These are phyloP conservation scores for Saimiri boliviensis DNA, from an alignment of 2,113 vertebrate genomes.

Conservation along the genomic window DNA sequence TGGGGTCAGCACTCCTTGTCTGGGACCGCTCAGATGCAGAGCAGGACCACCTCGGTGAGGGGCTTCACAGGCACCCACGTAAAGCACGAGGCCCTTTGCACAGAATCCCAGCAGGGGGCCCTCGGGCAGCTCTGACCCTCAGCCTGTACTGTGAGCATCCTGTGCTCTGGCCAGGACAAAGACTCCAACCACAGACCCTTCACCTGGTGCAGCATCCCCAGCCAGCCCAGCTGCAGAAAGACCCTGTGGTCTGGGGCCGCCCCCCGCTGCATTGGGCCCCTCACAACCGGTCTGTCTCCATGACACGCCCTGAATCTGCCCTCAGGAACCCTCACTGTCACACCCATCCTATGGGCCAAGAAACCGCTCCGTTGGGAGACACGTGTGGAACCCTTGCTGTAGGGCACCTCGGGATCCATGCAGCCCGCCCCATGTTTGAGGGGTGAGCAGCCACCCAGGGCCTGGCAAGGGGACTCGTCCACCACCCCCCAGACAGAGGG, in stretches of 20 bases:
- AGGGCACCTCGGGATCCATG: rapidly evolving
- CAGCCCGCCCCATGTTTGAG: neutral
- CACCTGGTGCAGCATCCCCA: rapidly evolving
- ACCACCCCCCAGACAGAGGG: neutral
- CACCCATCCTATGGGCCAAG: neutral
- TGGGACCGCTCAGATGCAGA: too few species aligned
- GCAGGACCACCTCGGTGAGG: neutral
- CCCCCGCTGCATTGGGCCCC: neutral
- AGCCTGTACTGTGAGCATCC: neutral
- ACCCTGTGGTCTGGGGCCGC: rapidly evolving
- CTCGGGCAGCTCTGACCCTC: neutral
- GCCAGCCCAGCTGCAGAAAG: neutral
- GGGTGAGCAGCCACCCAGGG: neutral
- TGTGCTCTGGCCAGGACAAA: rapidly evolving
- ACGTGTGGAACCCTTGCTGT: too few species aligned
- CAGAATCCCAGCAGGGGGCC: neutral
- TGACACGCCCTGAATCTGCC: neutral
- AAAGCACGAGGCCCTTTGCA: neutral
- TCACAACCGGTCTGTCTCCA: neutral
- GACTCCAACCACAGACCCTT: neutral
- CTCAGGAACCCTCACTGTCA: neutral
- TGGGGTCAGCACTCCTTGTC: rapidly evolving
- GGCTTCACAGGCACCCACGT: rapidly evolving
- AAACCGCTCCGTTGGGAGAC: neutral
- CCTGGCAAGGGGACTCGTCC: neutral